Evolutionary conservation across 2,888 invertebrate species (phyloP), one percentile per base, ranked within the genome.

Genomic region (Polietes domitor): DNA sequence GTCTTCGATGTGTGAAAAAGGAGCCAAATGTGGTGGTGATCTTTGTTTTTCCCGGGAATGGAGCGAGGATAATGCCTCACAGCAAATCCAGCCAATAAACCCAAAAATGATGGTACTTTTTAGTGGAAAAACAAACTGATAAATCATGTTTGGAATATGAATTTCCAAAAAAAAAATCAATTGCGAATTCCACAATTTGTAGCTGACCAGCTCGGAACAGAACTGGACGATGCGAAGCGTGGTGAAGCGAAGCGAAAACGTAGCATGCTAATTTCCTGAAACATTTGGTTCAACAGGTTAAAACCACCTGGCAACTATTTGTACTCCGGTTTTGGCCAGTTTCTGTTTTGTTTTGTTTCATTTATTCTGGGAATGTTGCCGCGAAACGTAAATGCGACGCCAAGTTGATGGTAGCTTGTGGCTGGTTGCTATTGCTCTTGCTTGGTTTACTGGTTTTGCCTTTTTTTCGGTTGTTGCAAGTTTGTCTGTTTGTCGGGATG

Each of bases 281-380:
- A 73, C 55, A 55, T 68, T 75, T 58, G 70, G 61, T 81, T 73
- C 79, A 84, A 76, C 85, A 82, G 82, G 77, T 82, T 82, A 73
- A 77, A 79, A 61, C 74, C 28, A 73, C 73, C 78, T 73, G 77
- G 80, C 73, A 65, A 77, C 19, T 15, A 37, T 37, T 37, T 12
- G 19, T 68, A 68, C 68, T 41, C 68, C 24, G 68, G 68, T 68
- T 43, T 32, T 28, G 6, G 7, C 21, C 55, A 21, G 55, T 10
- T n/a, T n/a, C n/a, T n/a, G n/a, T 21, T 19, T 10, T 55, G n/a
- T 28, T 28, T n/a, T 9, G 21, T 65, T 65, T 28, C 1, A 41
- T 41, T 65, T 41, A 9, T 41, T 65, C 43, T 43, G 24, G 43
- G 21, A 68, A 43, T 43, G 43, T 15, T 43, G 43, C 24, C 5